A percentile compares a stretch with the other conserved stretches of the same genome.
Conservation (phyloP, 2,888 invertebrate genomes). For the Chouioia cunea region DNA sequence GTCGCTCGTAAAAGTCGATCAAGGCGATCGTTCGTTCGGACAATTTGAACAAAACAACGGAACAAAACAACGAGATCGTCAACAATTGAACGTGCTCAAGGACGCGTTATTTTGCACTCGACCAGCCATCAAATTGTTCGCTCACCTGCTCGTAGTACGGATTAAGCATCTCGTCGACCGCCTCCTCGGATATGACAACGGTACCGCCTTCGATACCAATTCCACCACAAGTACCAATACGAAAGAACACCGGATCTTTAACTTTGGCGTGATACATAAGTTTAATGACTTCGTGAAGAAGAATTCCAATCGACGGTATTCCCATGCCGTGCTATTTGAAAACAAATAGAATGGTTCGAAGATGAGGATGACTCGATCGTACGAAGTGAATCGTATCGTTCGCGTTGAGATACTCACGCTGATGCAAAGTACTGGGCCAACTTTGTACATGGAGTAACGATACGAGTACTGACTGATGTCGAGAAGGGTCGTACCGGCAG, state of each 20-base stretch:
- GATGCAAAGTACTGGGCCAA: constrained; percentile 87
- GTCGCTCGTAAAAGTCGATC: too few relatives aligned
- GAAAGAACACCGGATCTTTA: constrained; percentile 90
- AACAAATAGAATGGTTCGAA: too few relatives aligned
- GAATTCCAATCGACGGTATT: constrained; percentile 93
- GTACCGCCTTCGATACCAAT: constrained; percentile 93
- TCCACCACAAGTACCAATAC: constrained; percentile 94
- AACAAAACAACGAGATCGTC: neutral
- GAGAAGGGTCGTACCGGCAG: constrained; percentile 87
- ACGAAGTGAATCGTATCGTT: neutral
- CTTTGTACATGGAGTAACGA: constrained; percentile 96
- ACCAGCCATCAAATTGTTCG: neutral
- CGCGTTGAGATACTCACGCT: constrained; percentile 77
- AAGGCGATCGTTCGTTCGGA: too few relatives aligned
- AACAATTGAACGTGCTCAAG: too few relatives aligned
- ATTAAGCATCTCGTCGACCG: constrained; percentile 87
- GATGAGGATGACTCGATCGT: too few relatives aligned
- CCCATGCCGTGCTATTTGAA: constrained; percentile 95
- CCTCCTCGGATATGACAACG: constrained; percentile 92
- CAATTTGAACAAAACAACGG: too few relatives aligned
- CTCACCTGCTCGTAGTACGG: constrained; percentile 86
- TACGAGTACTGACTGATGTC: constrained; percentile 94
- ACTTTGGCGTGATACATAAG: constrained; percentile 93
- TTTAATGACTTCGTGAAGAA: constrained; percentile 96
- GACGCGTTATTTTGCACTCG: too few relatives aligned